Conservation (phyloP, 2,113 vertebrate species). For the Oreochromis aureus region DNA sequence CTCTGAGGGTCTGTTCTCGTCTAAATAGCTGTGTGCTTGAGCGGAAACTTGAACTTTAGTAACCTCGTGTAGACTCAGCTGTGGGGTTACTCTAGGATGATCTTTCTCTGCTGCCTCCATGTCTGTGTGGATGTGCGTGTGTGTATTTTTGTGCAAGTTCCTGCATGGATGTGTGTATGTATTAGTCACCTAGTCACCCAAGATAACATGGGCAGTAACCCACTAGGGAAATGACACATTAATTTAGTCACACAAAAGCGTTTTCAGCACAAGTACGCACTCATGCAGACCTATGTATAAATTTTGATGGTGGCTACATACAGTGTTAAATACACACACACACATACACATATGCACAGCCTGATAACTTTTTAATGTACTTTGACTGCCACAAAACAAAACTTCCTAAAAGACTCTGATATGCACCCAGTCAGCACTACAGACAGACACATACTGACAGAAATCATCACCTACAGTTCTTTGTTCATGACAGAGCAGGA, state of each 20-base stretch:
- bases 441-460: not conserved
- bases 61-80: constrained; percentile 15
- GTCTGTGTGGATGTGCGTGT: not conserved
- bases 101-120: not conserved
- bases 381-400: not conserved
- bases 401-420: not conserved
- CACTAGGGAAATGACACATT: not conserved
- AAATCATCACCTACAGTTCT: not conserved
- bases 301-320: not conserved
- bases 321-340: not conserved
- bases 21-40: not conserved
- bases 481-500: not conserved
- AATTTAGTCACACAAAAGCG: not conserved
- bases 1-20: not conserved
- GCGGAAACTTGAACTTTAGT: constrained; percentile 46
- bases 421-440: not conserved
- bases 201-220: not conserved
- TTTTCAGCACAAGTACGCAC: not conserved
- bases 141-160: not conserved
- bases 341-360: not conserved
- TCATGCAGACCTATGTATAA: not conserved
- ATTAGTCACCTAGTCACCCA: not conserved
- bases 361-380: not conserved
- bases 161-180: not conserved
- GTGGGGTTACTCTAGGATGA: constrained; percentile 53